phyloP scores from a whole-genome alignment of 2,113 vertebrate genomes.

The Solea solea region DNA sequence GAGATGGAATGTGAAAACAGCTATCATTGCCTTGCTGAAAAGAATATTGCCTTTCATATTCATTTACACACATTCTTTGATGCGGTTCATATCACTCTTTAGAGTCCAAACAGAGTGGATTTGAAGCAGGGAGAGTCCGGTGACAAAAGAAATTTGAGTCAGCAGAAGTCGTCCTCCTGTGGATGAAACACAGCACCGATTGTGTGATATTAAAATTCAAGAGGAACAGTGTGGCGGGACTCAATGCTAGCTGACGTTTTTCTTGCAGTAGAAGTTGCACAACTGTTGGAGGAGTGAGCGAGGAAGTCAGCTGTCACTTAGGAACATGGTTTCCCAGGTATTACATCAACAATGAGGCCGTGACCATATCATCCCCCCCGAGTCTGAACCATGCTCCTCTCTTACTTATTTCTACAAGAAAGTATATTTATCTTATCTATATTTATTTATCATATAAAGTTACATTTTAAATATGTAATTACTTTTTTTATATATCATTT shows the following conservation, averaged over 20 bases:
- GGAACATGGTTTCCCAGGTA: too few relatives aligned
- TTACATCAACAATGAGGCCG: too few relatives aligned
- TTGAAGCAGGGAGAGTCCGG: conserved; percentile 54
- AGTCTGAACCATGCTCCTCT: too few relatives aligned
- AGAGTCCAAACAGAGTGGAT: conserved; percentile 50
- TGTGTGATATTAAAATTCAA: conserved; percentile 34
- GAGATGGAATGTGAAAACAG: conserved; percentile 78
- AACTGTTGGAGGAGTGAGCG: conserved; percentile 9
- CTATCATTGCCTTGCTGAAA: conserved; percentile 57
- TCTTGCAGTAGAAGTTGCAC: background rate
- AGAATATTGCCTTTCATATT: conserved; percentile 74
- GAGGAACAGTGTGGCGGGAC: background rate
- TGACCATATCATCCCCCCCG: too few relatives aligned
- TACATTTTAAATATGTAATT: too few relatives aligned
- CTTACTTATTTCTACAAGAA: too few relatives aligned
- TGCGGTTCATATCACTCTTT: conserved; percentile 72
- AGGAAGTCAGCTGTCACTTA: conserved; percentile 1
- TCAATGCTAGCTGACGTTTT: background rate
- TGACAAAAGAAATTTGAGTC: conserved; percentile 50
- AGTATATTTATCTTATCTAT: too few relatives aligned
- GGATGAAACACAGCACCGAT: conserved; percentile 47
- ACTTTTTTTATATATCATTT: too few relatives aligned
- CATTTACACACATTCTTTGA: conserved; percentile 77
- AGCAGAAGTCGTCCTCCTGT: conserved; percentile 43
- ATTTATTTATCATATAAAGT: too few relatives aligned